Conservation (phyloP, 2,797 vertebrate genomes). For the Prionace glauca region DNA sequence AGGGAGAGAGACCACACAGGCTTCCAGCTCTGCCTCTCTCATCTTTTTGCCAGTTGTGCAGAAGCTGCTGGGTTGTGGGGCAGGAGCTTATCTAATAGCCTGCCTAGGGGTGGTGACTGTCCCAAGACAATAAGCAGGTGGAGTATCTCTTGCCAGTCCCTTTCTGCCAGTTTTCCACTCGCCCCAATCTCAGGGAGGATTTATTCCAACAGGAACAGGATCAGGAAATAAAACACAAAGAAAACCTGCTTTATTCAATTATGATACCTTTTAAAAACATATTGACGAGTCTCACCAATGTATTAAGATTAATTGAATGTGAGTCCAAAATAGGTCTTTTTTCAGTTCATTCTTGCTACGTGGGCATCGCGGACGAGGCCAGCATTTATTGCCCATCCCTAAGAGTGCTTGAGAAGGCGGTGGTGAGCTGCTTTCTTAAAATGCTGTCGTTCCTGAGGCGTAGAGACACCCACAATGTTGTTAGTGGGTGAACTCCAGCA, state of each 20-base stretch:
- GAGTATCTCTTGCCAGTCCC: not conserved
- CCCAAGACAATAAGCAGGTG: not conserved
- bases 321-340: not conserved
- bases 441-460: too few species aligned
- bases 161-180: not conserved
- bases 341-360: too few species aligned
- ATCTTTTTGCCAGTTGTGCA: not conserved
- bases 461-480: too few species aligned
- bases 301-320: not conserved
- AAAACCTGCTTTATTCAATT: not conserved
- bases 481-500: too few species aligned
- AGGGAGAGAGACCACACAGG: not conserved
- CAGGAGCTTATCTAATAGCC: not conserved
- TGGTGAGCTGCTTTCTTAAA: too few species aligned
- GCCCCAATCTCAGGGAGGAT: not conserved
- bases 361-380: too few species aligned
- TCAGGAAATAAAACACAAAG: not conserved
- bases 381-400: too few species aligned
- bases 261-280: not conserved
- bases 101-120: not conserved
- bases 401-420: too few species aligned
- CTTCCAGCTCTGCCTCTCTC: not conserved
- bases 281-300: not conserved
- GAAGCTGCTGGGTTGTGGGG: not conserved
- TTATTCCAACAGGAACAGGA: not conserved